A percentile compares a stretch with the other conserved stretches of the same genome.
These are phyloP conservation scores for cattle (Bos taurus) DNA, from an alignment of 2,113 vertebrate species.

Conservation along the genomic window ARS-UCD2.0 NC_037350.1:51746501-51747000, in stretches of 20 bases:
- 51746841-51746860: neutral
- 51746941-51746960: neutral
- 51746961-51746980: neutral
- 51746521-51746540: accelerated
- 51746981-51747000: neutral
- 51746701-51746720: neutral
- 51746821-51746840: neutral
- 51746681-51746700: neutral
- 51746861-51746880: neutral
- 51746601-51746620: neutral
- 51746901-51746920: neutral
- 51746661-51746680: neutral
- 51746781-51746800: neutral
- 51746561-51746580: neutral
- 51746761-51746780: neutral
- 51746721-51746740: neutral
- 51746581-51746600: neutral
- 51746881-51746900: neutral
- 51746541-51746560: neutral
- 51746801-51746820: neutral
- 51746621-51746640: neutral
- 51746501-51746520: neutral
- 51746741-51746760: neutral
- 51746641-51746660: neutral
- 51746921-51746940: neutral